Conservation (phyloP, 1,140 invertebrate genomes). For the Drosophila baimaii region DNA sequence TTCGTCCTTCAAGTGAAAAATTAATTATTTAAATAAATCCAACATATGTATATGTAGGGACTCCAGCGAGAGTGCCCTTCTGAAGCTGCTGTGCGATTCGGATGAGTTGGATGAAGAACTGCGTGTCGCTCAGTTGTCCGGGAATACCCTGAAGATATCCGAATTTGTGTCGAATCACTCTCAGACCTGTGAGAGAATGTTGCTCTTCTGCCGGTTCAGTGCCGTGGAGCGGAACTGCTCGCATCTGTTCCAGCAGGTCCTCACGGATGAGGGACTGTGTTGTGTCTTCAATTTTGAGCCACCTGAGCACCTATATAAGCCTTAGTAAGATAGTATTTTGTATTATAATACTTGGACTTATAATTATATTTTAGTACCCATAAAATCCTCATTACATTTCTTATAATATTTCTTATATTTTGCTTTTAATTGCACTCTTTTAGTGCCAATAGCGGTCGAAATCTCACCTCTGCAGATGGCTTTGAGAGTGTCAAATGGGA, state of each 20-base stretch:
- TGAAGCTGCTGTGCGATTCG: constrained; percentile 57
- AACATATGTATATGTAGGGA: constrained; percentile 36
- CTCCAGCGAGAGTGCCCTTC: constrained; percentile 49
- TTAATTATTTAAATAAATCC: not conserved
- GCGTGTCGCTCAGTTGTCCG: not conserved
- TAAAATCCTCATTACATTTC: too few relatives aligned
- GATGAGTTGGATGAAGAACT: constrained; percentile 28
- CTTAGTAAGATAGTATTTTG: constrained; percentile 66
- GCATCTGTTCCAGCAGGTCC: constrained; percentile 89
- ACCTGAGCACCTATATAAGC: constrained; percentile 87
- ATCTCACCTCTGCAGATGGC: constrained; percentile 27
- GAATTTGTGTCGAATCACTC: constrained; percentile 78
- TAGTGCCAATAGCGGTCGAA: constrained; percentile 29
- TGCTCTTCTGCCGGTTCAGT: constrained; percentile 88
- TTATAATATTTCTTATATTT: too few relatives aligned
- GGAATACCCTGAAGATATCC: constrained; percentile 52
- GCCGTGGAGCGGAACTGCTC: constrained; percentile 86
- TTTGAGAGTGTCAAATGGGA: constrained; percentile 87
- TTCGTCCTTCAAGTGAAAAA: not conserved
- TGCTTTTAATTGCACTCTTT: too few relatives aligned
- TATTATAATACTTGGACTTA: not conserved
- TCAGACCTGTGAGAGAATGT: constrained; percentile 89
- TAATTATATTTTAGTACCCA: too few relatives aligned
- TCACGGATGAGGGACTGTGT: constrained; percentile 92
- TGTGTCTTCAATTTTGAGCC: constrained; percentile 92